A percentile compares a stretch with the other conserved stretches of the same genome.
These are phyloP conservation scores for Progne subis DNA, from an alignment of 2,113 vertebrate species.

Conservation along the genomic window DNA sequence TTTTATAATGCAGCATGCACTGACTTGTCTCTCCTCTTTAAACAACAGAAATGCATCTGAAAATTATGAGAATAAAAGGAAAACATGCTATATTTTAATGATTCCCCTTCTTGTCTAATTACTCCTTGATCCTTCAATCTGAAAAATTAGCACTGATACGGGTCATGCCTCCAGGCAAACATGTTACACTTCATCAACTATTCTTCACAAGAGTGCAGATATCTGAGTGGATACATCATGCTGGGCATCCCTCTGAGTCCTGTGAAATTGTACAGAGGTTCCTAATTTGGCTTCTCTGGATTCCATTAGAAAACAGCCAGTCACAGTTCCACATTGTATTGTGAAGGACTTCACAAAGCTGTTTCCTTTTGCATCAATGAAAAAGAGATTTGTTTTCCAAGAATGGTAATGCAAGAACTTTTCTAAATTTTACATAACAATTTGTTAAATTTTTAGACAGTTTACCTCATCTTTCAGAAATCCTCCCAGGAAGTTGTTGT, in stretches of 20 bases:
- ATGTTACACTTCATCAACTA: background rate
- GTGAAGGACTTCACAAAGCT: background rate
- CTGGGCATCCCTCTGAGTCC: background rate
- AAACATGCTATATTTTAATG: background rate
- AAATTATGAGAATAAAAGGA: conserved; percentile 55
- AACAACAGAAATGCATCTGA: background rate
- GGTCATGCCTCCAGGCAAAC: conserved; percentile 32
- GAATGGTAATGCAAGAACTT: background rate
- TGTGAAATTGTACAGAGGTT: background rate
- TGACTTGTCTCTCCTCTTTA: background rate
- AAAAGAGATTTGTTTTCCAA: background rate
- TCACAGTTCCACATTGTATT: background rate
- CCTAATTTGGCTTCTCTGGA: background rate
- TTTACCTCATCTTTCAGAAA: background rate
- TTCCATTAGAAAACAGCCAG: background rate
- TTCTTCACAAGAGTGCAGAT: background rate
- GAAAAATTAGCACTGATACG: conserved; percentile 29
- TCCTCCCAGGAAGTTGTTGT: background rate
- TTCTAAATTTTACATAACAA: background rate
- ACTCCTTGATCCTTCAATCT: background rate
- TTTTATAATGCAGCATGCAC: conserved; percentile 38
- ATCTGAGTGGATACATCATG: background rate
- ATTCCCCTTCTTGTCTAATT: conserved; percentile 22
- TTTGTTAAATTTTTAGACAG: background rate
- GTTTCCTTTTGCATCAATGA: background rate